Conservation (phyloP, 2,113 vertebrate genomes). For the Hylia prasina region DNA sequence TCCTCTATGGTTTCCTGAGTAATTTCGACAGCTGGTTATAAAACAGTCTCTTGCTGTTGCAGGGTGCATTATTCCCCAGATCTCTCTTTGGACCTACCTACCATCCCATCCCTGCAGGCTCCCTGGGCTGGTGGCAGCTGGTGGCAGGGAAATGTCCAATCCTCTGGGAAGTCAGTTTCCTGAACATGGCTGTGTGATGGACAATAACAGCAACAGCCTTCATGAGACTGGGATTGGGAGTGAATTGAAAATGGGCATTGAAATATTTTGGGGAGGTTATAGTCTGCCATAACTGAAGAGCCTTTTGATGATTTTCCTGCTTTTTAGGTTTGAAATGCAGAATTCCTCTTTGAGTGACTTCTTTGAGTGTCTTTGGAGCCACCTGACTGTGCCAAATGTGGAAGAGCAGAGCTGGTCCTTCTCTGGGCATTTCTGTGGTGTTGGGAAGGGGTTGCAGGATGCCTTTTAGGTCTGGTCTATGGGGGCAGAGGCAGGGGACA, state of each 20-base stretch:
- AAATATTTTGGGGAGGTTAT: slow-evolving; percentile 50
- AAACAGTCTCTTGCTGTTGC: background rate
- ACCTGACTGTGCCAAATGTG: background rate
- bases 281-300: slow-evolving; percentile 21
- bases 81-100: background rate
- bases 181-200: background rate
- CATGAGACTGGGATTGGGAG: background rate
- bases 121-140: slow-evolving; percentile 17
- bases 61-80: background rate
- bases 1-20: slow-evolving; percentile 62
- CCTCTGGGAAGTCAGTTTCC: background rate
- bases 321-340: background rate
- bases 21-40: background rate
- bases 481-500: background rate
- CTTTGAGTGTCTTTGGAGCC: background rate
- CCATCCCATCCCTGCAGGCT: accelerated
- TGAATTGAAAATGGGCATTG: background rate
- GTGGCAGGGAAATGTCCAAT: background rate
- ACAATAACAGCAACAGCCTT: background rate
- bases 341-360: background rate
- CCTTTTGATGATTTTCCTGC: background rate
- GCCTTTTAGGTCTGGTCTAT: accelerated
- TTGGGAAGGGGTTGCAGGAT: background rate
- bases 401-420: background rate
- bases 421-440: background rate